Base-by-base conservation (phyloP, 2,113 vertebrate genomes). In the Zootoca vivipara region DNA sequence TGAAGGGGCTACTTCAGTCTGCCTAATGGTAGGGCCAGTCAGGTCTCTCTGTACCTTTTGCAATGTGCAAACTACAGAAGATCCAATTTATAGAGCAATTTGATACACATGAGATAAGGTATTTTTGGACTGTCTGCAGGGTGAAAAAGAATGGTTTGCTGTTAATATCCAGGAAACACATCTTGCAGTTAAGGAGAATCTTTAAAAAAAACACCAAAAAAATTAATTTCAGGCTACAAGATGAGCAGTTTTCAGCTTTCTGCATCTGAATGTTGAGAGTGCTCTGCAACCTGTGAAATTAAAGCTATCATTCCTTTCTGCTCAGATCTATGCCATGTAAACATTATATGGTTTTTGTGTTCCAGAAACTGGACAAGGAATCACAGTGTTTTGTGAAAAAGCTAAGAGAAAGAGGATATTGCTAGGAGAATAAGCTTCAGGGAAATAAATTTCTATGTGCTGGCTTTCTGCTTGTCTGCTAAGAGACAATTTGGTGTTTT, bases 291-390 rank as follows among this genome's bases (percentile, higher is more conserved):
- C 82, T 87, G 78, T 90, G 72, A 93, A 85, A 95, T 92, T 73
- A 90, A 94, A 92, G 2, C 83, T 67, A 40, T 79, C 82, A 85
- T 69, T 77, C 28, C 33, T 81, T 81, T 73, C 40, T 88, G 90
- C 87, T 92, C 92, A 92, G 90, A 77, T 82, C 83, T 94, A 80
- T 83, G 80, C 91, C 91, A 83, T 90, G 90, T 95, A 83, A 94
- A 94, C 87, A 85, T 73, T n/a, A 95, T 94, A 95, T 89, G 65
- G 96, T 95, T 96, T 96, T 73, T 35, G 18, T 96, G 93, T 92
- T 89, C 92, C 92, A 93, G 84, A 93, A 94, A 95, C 87, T 93
- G 92, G 84, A 87, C 89, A 94, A 92, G 3, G 3, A 92, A 94
- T 94, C 86, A 92, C 2, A 67, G 90, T 85, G 2, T 87, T 92